Evolutionary conservation across 2,797 vertebrate species (phyloP).

Genomic region (Coranthus polyacanthus): DNA sequence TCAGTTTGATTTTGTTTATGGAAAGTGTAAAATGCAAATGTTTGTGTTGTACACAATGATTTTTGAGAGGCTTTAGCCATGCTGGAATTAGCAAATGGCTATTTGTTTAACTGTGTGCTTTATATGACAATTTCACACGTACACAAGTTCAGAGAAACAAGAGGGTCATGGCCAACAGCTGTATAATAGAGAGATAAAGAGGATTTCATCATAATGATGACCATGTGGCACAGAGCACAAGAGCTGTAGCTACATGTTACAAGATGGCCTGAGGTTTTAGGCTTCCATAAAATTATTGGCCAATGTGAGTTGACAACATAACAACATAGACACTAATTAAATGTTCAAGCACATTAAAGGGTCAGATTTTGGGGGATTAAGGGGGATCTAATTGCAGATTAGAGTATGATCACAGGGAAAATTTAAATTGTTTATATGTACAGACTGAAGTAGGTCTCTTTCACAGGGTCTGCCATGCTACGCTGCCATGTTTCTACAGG

Average conservation of each 20-base stretch:
- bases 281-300: neutral
- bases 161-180: slow-evolving; percentile 20
- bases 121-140: slow-evolving; percentile 24
- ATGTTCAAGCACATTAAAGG: neutral
- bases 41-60: slow-evolving; percentile 43
- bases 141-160: slow-evolving; percentile 16
- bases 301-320: neutral
- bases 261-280: neutral
- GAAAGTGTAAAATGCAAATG: slow-evolving; percentile 77
- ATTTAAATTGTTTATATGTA: too few species aligned
- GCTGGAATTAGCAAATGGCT: slow-evolving; percentile 30
- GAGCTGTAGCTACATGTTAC: neutral
- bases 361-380: too few species aligned
- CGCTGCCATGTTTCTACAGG: too few species aligned
- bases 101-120: slow-evolving; percentile 14
- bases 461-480: too few species aligned
- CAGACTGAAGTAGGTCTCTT: too few species aligned
- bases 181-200: neutral
- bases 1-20: slow-evolving; percentile 89
- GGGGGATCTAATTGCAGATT: too few species aligned
- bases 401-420: too few species aligned
- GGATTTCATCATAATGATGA: slow-evolving; percentile 12
- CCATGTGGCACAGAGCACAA: neutral
- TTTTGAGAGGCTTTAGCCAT: slow-evolving; percentile 23
- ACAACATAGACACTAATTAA: neutral